These are phyloP conservation scores for Protonemura montana DNA, from an alignment of 2,888 invertebrate genomes.

Conservation along the genomic window DNA sequence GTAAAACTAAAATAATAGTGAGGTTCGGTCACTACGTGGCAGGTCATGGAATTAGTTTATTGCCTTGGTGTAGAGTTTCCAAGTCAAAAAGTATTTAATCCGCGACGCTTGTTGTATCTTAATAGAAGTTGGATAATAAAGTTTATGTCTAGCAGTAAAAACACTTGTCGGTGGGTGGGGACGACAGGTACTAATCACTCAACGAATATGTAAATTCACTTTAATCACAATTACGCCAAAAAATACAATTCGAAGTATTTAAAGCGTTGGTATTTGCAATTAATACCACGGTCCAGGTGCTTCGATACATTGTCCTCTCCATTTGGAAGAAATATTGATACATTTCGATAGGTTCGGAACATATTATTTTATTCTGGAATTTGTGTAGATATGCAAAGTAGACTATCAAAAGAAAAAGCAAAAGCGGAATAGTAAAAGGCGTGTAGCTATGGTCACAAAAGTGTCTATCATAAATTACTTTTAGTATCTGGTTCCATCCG, in stretches of 20 bases:
- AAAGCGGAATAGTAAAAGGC: neutral
- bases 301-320: neutral
- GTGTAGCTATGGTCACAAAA: neutral
- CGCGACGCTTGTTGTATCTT: neutral
- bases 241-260: neutral
- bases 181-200: neutral
- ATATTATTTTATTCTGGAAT: neutral
- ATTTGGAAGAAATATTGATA: neutral
- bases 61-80: no score
- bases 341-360: neutral
- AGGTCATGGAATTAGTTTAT: no score
- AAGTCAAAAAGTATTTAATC: no score
- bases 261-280: neutral
- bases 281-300: neutral
- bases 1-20: no score
- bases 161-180: neutral
- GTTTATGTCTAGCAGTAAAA: neutral
- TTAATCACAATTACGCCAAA: conserved; percentile 3
- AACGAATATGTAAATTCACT: neutral
- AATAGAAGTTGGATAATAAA: neutral
- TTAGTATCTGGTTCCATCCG: neutral
- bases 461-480: neutral
- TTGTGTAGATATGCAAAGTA: neutral
- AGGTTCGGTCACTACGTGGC: no score
- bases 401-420: neutral